phyloP scores from a whole-genome alignment of 1,140 invertebrate genomes.

The Cepaea nemoralis region DNA sequence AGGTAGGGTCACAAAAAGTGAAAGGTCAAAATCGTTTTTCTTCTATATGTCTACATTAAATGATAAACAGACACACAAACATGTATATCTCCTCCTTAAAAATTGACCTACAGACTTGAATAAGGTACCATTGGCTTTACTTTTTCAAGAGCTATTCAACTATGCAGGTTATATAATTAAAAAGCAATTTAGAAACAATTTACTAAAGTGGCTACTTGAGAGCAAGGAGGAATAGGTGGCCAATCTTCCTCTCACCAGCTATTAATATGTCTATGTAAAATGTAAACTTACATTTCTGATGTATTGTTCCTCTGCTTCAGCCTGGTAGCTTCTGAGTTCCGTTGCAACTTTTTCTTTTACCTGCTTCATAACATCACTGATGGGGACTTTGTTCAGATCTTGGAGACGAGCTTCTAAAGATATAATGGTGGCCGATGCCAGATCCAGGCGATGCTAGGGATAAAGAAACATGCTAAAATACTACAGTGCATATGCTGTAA shows the following conservation, averaged over 20 bases:
- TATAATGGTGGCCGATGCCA: constrained; percentile 56
- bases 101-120: background rate
- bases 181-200: background rate
- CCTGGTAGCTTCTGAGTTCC: constrained; percentile 58
- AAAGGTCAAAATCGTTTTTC: too few relatives aligned
- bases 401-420: constrained; percentile 55
- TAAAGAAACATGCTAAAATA: background rate
- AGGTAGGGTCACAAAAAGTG: too few relatives aligned
- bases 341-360: constrained; percentile 57
- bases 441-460: constrained; percentile 49
- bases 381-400: constrained; percentile 52
- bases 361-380: constrained; percentile 54
- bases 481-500: too few relatives aligned
- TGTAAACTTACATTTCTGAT: constrained; percentile 55
- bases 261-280: too few relatives aligned
- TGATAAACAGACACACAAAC: too few relatives aligned
- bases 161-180: background rate
- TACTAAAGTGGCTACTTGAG: too few relatives aligned
- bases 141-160: background rate
- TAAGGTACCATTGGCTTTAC: background rate
- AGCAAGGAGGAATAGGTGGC: too few relatives aligned
- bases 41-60: too few relatives aligned
- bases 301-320: constrained; percentile 58
- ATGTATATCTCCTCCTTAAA: too few relatives aligned
- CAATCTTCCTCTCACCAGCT: too few relatives aligned